Base-by-base conservation (phyloP, 2,113 vertebrate species). In the Lepisosteus oculatus region DNA sequence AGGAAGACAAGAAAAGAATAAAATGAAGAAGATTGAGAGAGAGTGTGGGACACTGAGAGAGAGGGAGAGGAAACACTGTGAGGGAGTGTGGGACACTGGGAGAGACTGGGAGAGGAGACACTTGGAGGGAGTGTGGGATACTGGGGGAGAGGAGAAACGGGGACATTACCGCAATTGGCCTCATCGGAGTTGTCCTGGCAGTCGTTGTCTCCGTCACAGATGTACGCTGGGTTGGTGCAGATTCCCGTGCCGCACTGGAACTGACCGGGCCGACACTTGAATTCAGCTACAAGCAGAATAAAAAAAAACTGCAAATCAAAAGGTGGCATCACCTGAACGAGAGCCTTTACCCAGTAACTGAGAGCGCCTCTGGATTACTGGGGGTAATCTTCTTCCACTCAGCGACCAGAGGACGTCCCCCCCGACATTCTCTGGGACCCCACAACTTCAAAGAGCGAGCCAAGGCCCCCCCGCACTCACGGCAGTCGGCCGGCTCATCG, bases 151-250 rank as follows among this genome's bases (percentile, higher is more conserved):
- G 29, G 29, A 29, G 29, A 29, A 29, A 29, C 29, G 4, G 8
- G 44, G 2, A 76, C 81, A 74, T 83, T 29, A 98, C 97, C 96
- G 0, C 97, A 99, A 85, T 98, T 99, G 84, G 95, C 94, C 75
- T 98, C 97, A 0, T 99, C 97, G 0, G 96, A 97, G 81, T 93
- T 96, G 90, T 99, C 97, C 84, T 98, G 96, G 81, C 97, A 99
- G 88, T 99, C 97, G 0, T 99, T 97, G 91, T 99, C 97, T 0
- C 97, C 97, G 0, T 99, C 97, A 2, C 97, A 99, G 90, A 98
- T 98, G 89, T 99, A 99, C 74, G 97, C 96, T 0, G 97, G 97
- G 89, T 98, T 99, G 43, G 97, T 99, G 86, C 97, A 99, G 87
- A 98, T 97, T 51, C 97, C 97, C 0, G 96, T 99, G 0, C 95